These are phyloP conservation scores for Willowsia nigromaculata DNA, from an alignment of 2,888 invertebrate species.

Conservation along the genomic window DNA sequence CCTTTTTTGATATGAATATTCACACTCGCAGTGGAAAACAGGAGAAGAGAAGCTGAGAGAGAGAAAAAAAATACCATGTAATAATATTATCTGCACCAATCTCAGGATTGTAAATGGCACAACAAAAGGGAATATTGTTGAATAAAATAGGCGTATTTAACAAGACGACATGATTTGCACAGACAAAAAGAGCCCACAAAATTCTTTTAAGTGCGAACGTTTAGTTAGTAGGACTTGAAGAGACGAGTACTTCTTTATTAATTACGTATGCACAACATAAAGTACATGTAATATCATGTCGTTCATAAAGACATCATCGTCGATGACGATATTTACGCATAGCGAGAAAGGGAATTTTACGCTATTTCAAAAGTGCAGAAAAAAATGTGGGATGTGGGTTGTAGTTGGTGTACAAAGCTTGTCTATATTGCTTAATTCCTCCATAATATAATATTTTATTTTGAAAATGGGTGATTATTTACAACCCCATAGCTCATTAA, in stretches of 20 bases:
- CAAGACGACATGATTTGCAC: conserved; percentile 6
- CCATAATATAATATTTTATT: conserved; percentile 22
- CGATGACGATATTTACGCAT: conserved; percentile 2
- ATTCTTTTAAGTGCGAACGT: background rate
- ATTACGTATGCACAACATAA: conserved; percentile 35
- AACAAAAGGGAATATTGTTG: background rate
- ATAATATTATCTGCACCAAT: conserved; percentile 7
- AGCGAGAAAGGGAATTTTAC: background rate
- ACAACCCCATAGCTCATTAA: conserved; percentile 51
- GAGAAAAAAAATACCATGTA: background rate
- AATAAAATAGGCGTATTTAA: conserved; percentile 38
- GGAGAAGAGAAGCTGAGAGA: background rate
- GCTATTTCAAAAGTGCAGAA: background rate
- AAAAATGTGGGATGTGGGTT: conserved; percentile 19
- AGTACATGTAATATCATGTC: background rate
- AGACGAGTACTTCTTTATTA: background rate
- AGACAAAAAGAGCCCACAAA: background rate
- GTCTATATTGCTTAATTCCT: conserved; percentile 11
- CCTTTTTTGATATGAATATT: conserved; percentile 43
- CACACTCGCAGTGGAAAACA: conserved; percentile 10
- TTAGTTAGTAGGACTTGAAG: background rate
- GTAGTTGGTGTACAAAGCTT: background rate
- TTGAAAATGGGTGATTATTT: conserved; percentile 50
- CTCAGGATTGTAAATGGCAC: conserved; percentile 15
- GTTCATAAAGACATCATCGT: conserved; percentile 39